Evolutionary conservation across 2,888 invertebrate species (phyloP), one percentile per base, ranked within the genome.

Genomic region (Busseola fusca): DNA sequence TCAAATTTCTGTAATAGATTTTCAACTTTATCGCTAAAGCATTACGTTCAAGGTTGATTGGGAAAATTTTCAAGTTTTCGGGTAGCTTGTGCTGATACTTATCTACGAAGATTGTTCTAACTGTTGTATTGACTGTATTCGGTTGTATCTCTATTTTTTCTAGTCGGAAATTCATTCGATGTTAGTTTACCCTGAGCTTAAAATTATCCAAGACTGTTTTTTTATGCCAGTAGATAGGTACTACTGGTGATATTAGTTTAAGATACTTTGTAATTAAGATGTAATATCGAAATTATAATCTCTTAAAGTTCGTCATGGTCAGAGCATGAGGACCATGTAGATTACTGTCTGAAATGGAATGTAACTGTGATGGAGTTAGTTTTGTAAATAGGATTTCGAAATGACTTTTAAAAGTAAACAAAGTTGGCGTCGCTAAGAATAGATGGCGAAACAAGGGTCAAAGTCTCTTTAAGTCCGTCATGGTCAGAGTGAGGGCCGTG

Each of bases 131-230:
- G 48, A 52, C 25, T 70, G 50, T 69, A 21, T 70, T 56, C 18
- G 30, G 37, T 48, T 71, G 54, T 54, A 30, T 57, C 3, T 57
- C 34, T 25, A 57, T 56, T 40, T 71, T 7, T 62, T 62, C 27
- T 70, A 70, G 69, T 70, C 69, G 6, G 18, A 30, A 37, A 54
- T 25, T 27, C n/a, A 54, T 50, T 42, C 4, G 18, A 48, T 37
- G 25, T 25, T 60, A 37, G 14, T 7, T 16, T 18, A 54, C 18
- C 21, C 37, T 18, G 9, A 63, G 64, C 64, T 72, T 64, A 45
- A 66, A 57, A 40, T 25, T 27, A n/a, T 50, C 30, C 1, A 37
- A 69, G 71, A 69, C 69, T 54, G 71, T 0, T 40, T 42, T 69
- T 67, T 45, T 45, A 21, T 34, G 16, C 42, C 9, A 45, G 69